These are phyloP conservation scores for Drosophila buzzatii DNA, from an alignment of 2,888 invertebrate genomes.

Conservation along the genomic window DNA sequence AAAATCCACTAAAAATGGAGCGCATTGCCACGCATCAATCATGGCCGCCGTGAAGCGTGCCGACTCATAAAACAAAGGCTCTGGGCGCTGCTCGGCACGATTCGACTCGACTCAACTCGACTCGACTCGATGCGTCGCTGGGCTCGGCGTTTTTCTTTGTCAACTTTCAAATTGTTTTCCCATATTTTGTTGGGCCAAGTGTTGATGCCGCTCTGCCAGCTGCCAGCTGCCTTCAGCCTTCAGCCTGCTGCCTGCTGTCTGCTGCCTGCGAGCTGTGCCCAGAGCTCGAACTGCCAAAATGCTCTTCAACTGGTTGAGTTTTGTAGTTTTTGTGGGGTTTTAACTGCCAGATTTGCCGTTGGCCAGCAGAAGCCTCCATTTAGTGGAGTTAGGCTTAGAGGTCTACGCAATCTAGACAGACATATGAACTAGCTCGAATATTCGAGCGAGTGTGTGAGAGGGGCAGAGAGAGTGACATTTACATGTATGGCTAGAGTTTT, in stretches of 20 bases:
- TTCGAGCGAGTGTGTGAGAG: background rate
- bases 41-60: constrained; percentile 61
- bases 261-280: constrained; percentile 14
- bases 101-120: background rate
- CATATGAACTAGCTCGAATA: background rate
- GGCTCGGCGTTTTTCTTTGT: constrained; percentile 62
- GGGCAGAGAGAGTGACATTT: background rate
- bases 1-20: constrained; percentile 71
- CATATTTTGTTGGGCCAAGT: constrained; percentile 53
- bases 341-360: constrained; percentile 40
- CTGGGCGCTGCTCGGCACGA: background rate
- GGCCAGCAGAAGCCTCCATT: constrained; percentile 5
- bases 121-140: background rate
- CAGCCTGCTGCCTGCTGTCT: background rate
- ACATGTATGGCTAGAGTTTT: background rate
- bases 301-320: constrained; percentile 56
- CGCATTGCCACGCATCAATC: constrained; percentile 70
- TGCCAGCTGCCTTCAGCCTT: constrained; percentile 20
- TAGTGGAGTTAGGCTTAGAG: constrained; percentile 1
- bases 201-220: background rate
- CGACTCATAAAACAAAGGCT: constrained; percentile 72
- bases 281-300: constrained; percentile 34
- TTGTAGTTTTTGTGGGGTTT: constrained; percentile 36
- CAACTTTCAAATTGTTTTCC: constrained; percentile 76
- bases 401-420: background rate